Evolutionary conservation across 2,888 invertebrate species (phyloP).

Genomic region (Agonopterix heracliana): DNA sequence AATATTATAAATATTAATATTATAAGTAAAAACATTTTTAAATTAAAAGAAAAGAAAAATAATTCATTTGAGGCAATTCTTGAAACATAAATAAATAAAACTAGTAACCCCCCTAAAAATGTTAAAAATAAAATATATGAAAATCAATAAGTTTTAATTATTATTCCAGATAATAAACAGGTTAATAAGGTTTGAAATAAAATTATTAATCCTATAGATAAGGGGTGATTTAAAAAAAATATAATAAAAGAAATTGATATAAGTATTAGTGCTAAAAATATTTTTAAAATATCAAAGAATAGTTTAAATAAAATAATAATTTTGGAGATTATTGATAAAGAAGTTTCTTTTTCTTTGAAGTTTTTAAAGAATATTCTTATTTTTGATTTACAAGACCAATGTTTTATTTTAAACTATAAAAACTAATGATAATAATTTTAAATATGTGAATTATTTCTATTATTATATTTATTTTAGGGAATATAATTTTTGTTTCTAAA

Average conservation of each 20-base stretch:
- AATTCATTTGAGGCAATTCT: slow-evolving; percentile 79
- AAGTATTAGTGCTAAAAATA: slow-evolving; percentile 50
- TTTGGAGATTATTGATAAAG: slow-evolving; percentile 81
- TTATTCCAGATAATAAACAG: slow-evolving; percentile 59
- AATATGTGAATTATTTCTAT: slow-evolving; percentile 54
- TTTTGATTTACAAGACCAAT: slow-evolving; percentile 82
- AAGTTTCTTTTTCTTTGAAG: slow-evolving; percentile 74
- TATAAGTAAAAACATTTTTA: slow-evolving; percentile 24
- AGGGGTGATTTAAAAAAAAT: slow-evolving; percentile 57
- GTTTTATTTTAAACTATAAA: slow-evolving; percentile 81
- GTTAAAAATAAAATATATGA: slow-evolving; percentile 78
- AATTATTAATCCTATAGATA: slow-evolving; percentile 73
- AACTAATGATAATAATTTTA: slow-evolving; percentile 70
- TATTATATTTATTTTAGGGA: slow-evolving; percentile 66
- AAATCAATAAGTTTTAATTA: slow-evolving; percentile 74
- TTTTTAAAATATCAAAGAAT: slow-evolving; percentile 69
- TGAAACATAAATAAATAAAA: slow-evolving; percentile 80
- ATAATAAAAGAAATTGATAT: slow-evolving; percentile 42
- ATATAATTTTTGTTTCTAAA: slow-evolving; percentile 72
- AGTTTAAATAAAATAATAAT: slow-evolving; percentile 82
- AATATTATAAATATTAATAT: slow-evolving; percentile 25
- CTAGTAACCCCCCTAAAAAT: slow-evolving; percentile 79
- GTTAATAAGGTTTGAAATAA: slow-evolving; percentile 70
- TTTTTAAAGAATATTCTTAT: slow-evolving; percentile 75
- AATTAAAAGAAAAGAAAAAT: slow-evolving; percentile 46